Percentiles rank a stretch among this genome's conserved stretches.
phyloP scores from a whole-genome alignment of 2,888 invertebrate genomes.

The Chloroclystis v-ata region DNA sequence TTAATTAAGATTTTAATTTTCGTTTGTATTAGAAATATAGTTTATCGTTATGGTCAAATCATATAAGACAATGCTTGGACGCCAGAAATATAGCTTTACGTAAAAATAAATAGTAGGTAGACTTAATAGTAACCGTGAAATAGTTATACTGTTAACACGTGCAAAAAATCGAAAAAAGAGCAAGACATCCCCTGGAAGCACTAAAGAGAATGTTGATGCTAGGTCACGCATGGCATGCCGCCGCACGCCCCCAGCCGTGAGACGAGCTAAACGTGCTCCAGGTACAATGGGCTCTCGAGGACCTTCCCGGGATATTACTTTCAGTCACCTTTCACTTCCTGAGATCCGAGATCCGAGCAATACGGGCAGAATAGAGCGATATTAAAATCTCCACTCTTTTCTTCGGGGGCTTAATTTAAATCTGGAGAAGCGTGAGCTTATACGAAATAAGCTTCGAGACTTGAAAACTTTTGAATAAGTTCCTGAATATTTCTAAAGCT shows the following conservation, averaged over 20 bases:
- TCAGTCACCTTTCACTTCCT: slow-evolving; percentile 8
- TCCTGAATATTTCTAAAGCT: no score
- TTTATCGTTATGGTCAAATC: no score
- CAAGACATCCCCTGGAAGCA: slow-evolving; percentile 27
- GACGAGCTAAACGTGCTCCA: slow-evolving; percentile 41
- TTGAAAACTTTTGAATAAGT: no score
- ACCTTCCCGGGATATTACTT: slow-evolving; percentile 2
- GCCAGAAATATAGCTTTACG: no score
- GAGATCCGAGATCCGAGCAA: not conserved
- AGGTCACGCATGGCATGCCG: slow-evolving; percentile 51
- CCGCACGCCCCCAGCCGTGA: slow-evolving; percentile 41
- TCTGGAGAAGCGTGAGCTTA: not conserved
- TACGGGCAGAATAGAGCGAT: not conserved
- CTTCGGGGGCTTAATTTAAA: not conserved
- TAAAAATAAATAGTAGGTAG: no score
- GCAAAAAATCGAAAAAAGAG: slow-evolving; percentile 11
- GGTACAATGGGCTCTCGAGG: slow-evolving; percentile 13
- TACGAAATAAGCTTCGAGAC: not conserved
- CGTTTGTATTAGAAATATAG: no score
- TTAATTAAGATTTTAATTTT: no score
- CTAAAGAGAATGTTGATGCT: slow-evolving; percentile 51
- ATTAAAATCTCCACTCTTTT: not conserved
- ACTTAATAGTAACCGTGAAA: no score
- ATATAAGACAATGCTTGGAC: no score
- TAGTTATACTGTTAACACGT: no score